Evolutionary conservation across 2,888 invertebrate species (phyloP).

Genomic region (Heliconius erato): DNA sequence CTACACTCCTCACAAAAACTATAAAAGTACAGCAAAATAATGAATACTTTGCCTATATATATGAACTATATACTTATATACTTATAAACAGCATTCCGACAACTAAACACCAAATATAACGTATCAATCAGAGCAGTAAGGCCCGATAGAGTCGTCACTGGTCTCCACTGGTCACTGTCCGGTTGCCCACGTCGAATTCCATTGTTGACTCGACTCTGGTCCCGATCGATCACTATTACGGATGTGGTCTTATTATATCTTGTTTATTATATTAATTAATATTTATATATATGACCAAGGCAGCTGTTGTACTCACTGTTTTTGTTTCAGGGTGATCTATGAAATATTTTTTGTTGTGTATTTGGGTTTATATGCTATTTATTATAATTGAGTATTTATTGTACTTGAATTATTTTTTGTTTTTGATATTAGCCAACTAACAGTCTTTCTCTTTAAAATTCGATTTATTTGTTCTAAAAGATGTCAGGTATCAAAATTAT

Average conservation of each 20-base stretch:
- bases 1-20: neutral
- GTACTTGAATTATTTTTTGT: neutral
- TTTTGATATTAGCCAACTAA: neutral
- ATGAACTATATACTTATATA: neutral
- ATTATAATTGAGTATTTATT: neutral
- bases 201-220: conserved; percentile 47
- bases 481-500: too few species aligned
- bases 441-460: neutral
- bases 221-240: conserved; percentile 82
- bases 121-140: conserved; percentile 33
- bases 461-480: neutral
- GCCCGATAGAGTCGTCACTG: conserved; percentile 49
- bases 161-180: conserved; percentile 42
- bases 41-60: neutral
- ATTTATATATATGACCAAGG: conserved; percentile 75
- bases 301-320: conserved; percentile 31
- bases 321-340: conserved; percentile 30
- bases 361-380: neutral
- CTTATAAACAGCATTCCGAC: conserved; percentile 30
- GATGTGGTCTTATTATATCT: conserved; percentile 76
- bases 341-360: neutral
- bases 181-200: conserved; percentile 56
- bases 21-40: too few species aligned
- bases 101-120: conserved; percentile 30
- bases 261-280: conserved; percentile 79